Base-by-base conservation (phyloP, 2,888 invertebrate genomes). In the Smittia sp. region DNA sequence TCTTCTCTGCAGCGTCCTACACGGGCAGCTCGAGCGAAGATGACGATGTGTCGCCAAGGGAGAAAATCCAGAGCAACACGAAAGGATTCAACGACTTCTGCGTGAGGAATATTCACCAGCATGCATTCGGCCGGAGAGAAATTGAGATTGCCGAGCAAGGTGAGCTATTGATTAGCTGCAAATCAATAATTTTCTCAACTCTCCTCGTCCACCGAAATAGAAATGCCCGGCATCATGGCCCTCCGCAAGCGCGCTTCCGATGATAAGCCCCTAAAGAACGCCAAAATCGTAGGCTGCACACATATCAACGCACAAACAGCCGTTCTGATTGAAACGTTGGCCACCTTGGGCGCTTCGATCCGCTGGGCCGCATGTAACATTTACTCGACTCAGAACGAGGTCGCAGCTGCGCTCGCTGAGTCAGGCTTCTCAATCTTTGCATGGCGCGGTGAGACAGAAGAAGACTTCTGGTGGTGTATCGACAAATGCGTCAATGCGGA, bases 381-480 rank as follows among this genome's bases (percentile, higher is more conserved):
- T 78, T 98, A 96, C 84, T 98, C 97, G 74, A 98, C 98, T 13
- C 97, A 97, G 90, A 98, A 98, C 81, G 97, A 98, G 84, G 96
- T 98, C 0, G 96, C 96, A 0, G 96, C 97, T 0, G 97, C 98
- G 0, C 82, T 98, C 76, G 97, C 97, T 0, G 93, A 97, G 82
- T 91, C 93, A 63, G 91, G 91, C 11, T 92, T 90, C 80, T 89
- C 96, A 1, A 89, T 98, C 76, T 98, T 95, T 84, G 95, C 97
- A 11, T 98, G 98, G 98, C 91, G 96, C 74, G 96, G 96, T 0
- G 96, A 98, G 82, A 94, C 94, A 4, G 98, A 98, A 81, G 97
- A 98, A 80, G 98, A 98, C 78, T 98, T 98, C 83, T 98, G 98
- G 98, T 98, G 97, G 97, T 96, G 96, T 80, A 98, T 98, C 78